These are phyloP conservation scores for Dicaeum eximium DNA, from an alignment of 2,113 vertebrate species.

Conservation along the genomic window DNA sequence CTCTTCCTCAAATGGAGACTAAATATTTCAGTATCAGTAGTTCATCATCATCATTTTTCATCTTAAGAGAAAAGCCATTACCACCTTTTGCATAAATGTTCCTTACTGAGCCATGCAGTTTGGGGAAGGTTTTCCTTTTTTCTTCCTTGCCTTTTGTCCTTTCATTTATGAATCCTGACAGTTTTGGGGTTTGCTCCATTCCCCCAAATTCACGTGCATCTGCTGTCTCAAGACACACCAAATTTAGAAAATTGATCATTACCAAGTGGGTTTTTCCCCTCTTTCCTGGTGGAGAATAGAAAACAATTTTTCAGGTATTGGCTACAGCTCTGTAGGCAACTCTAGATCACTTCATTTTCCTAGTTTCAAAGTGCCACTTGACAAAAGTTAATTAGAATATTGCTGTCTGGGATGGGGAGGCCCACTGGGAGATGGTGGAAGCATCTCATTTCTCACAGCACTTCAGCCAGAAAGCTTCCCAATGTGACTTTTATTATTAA, in stretches of 20 bases:
- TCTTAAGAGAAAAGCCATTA: not conserved
- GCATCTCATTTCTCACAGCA: conserved; percentile 44
- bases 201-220: not conserved
- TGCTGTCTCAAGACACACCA: not conserved
- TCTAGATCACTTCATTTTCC: conserved; percentile 59
- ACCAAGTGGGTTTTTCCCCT: not conserved
- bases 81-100: not conserved
- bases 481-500: conserved; percentile 48
- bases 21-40: conserved; percentile 35
- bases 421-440: conserved; percentile 50
- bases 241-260: not conserved
- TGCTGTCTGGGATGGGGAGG: conserved; percentile 48
- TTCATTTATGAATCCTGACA: not conserved
- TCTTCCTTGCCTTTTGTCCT: not conserved
- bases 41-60: not conserved
- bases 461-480: conserved; percentile 38
- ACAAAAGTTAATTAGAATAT: conserved; percentile 74
- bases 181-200: conserved; percentile 21
- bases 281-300: not conserved
- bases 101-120: not conserved
- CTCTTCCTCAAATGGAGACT: conserved; percentile 5
- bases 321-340: conserved; percentile 62
- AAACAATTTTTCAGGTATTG: conserved; percentile 41
- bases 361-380: conserved; percentile 68
- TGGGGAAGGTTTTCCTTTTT: not conserved